Evolutionary conservation across 2,888 invertebrate genomes (phyloP), one percentile per base, ranked within the genome.

Genomic region (Leptothorax acervorum): DNA sequence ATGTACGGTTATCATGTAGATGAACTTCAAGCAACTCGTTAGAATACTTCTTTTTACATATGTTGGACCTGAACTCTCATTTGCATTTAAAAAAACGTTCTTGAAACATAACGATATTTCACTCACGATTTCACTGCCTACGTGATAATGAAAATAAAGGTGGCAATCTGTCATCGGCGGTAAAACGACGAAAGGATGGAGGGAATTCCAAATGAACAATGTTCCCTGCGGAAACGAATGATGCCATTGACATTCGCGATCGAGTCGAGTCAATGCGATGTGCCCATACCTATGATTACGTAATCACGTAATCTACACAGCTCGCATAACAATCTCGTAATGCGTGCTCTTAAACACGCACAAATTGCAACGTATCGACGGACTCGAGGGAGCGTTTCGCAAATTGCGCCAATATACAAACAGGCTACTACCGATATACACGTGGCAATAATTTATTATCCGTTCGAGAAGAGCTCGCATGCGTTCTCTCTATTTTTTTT

Each of bases 61-160:
- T 55, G 63, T 74, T 62, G 48, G 28, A 53, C n/a, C 35, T 28
- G 75, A 75, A 66, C 60, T 70, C 82, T 81, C 74, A 88, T 91
- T 90, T 87, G 86, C 88, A 90, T 91, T 85, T 86, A 87, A 89
- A 85, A 45, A 45, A n/a, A 70, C 86, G 83, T 79, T 84, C 73
- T 89, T 89, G 42, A 84, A 86, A 84, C 66, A 83, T 85, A 81
- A 85, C 62, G 81, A 85, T 85, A 89, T 92, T 91, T 90, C 83
- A 83, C 87, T 88, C 87, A 86, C 88, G 87, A 86, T 85, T 90
- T 87, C 70, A 83, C 66, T 87, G 78, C 65, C 79, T 76, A 85
- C 89, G 87, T 86, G 88, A 90, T 90, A 89, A 90, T 88, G 82
- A 82, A 85, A 89, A 89, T 91, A 88, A 88, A 89, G 88, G 88